Conservation (phyloP, 2,888 invertebrate genomes). For the Junonia oenone region DNA sequence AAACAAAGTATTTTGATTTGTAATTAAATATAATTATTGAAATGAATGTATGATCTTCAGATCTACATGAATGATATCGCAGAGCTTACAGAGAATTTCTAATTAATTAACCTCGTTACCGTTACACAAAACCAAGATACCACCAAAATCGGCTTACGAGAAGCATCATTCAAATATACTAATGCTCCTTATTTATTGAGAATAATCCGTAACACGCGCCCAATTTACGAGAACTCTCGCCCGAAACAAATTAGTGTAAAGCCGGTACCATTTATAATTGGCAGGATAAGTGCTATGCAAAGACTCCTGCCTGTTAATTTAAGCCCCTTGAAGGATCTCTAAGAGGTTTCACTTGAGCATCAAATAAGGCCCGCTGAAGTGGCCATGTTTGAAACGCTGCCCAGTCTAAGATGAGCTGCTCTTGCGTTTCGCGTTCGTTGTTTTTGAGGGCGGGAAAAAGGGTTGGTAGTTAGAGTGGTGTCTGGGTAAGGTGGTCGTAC, state of each 20-base stretch:
- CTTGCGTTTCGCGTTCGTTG: conserved; percentile 39
- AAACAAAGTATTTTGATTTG: no score
- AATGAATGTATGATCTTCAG: background rate
- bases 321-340: conserved; percentile 31
- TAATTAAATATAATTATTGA: no score
- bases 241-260: conserved; percentile 15
- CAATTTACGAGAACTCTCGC: conserved; percentile 17
- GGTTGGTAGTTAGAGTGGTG: conserved; percentile 37
- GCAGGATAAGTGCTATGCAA: conserved; percentile 27
- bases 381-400: conserved; percentile 55
- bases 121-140: conserved; percentile 43
- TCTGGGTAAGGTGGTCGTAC: conserved; percentile 42
- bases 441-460: conserved; percentile 44
- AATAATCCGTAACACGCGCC: conserved; percentile 52
- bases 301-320: conserved; percentile 31
- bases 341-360: conserved; percentile 41
- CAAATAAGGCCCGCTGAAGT: conserved; percentile 63
- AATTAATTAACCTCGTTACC: conserved; percentile 15
- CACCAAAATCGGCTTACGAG: conserved; percentile 57
- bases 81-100: background rate
- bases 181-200: conserved; percentile 68
- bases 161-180: conserved; percentile 50
- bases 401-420: conserved; percentile 47
- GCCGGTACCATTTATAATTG: conserved; percentile 24
- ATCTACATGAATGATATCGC: background rate